These are phyloP conservation scores for Lagopus leucura DNA, from an alignment of 2,113 vertebrate genomes.

Conservation along the genomic window DNA sequence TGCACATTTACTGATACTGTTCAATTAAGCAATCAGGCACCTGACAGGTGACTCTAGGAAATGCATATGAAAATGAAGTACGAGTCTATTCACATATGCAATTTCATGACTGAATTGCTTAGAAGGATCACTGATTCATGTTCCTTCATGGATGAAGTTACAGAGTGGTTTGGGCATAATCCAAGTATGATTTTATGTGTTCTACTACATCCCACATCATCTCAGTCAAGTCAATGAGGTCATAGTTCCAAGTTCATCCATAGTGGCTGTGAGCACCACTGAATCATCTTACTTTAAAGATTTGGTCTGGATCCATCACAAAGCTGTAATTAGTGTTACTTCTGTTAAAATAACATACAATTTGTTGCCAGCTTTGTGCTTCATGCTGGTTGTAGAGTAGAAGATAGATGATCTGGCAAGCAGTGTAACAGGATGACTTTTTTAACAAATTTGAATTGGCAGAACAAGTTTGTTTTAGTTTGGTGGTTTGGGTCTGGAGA, in stretches of 20 bases:
- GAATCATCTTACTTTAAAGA: neutral
- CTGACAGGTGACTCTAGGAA: neutral
- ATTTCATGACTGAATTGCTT: neutral
- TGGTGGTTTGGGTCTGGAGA: neutral
- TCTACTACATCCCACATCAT: neutral
- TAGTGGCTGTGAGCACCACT: neutral
- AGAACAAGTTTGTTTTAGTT: neutral
- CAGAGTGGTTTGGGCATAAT: neutral
- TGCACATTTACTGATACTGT: neutral
- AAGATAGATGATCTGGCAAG: neutral
- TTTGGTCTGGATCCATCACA: neutral
- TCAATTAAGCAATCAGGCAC: neutral
- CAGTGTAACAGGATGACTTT: neutral
- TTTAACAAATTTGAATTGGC: neutral
- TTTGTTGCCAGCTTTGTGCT: neutral
- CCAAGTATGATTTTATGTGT: neutral
- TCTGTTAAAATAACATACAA: neutral
- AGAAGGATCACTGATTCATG: neutral
- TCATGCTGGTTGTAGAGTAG: neutral
- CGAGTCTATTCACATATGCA: neutral
- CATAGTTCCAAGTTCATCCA: neutral
- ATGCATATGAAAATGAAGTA: neutral
- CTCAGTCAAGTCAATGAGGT: neutral
- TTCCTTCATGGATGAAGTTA: constrained; percentile 1
- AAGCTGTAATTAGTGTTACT: neutral